Conservation (phyloP, 2,888 invertebrate species). For the Harpalus rufipes region DNA sequence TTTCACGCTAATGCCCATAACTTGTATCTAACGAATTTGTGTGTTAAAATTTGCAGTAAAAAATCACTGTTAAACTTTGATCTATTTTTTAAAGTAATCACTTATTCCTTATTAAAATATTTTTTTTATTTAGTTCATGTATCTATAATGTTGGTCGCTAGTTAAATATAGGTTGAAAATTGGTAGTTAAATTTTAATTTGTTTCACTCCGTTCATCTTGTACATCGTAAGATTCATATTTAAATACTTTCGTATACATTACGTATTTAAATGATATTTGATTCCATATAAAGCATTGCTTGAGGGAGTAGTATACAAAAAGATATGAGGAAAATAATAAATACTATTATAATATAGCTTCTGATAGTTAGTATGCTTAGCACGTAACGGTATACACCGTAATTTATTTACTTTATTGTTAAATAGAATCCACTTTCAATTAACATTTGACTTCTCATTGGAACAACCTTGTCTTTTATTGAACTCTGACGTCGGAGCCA, state of each 20-base stretch:
- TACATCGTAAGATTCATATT: background rate
- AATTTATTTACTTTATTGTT: conserved; percentile 38
- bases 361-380: background rate
- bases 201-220: too few species aligned
- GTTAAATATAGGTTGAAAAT: too few species aligned
- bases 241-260: background rate
- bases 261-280: background rate
- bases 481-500: conserved; percentile 35
- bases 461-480: conserved; percentile 58
- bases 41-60: too few species aligned
- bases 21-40: too few species aligned
- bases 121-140: too few species aligned
- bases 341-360: background rate
- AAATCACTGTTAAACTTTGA: too few species aligned
- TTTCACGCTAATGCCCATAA: too few species aligned
- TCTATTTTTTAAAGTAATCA: too few species aligned
- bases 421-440: conserved; percentile 42
- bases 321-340: background rate
- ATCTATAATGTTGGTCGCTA: too few species aligned
- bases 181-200: too few species aligned
- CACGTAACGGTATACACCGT: conserved; percentile 24
- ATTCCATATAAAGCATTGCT: background rate
- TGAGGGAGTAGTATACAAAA: background rate
- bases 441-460: conserved; percentile 60
- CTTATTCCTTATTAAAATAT: too few species aligned